phyloP scores from a whole-genome alignment of 2,888 invertebrate species.

The Apeira syringaria region DNA sequence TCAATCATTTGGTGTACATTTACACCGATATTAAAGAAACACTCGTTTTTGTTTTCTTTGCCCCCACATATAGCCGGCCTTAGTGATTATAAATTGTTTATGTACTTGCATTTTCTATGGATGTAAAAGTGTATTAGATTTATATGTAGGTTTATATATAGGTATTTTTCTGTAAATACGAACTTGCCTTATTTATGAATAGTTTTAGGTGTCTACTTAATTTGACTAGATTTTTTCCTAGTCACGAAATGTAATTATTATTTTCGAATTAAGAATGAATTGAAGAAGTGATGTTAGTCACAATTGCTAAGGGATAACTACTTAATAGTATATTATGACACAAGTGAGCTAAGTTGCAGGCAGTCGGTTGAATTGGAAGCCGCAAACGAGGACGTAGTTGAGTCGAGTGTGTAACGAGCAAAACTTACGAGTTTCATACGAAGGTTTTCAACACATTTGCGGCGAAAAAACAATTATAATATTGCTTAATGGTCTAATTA shows the following conservation, averaged over 20 bases:
- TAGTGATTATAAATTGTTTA: slow-evolving; percentile 52
- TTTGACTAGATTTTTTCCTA: slow-evolving; percentile 77
- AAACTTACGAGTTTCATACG: too few relatives aligned
- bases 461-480: too few relatives aligned
- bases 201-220: slow-evolving; percentile 59
- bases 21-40: too few relatives aligned
- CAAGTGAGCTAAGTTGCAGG: too few relatives aligned
- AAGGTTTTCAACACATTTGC: too few relatives aligned
- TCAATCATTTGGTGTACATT: too few relatives aligned
- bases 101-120: slow-evolving; percentile 68
- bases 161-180: slow-evolving; percentile 69
- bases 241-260: slow-evolving; percentile 61
- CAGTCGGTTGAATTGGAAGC: too few relatives aligned
- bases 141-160: slow-evolving; percentile 63
- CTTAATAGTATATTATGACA: slow-evolving; percentile 7
- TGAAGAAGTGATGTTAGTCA: slow-evolving; percentile 9
- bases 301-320: slow-evolving; percentile 10
- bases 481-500: too few relatives aligned
- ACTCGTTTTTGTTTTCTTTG: too few relatives aligned
- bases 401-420: too few relatives aligned
- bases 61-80: neutral
- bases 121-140: slow-evolving; percentile 58
- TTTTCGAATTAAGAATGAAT: slow-evolving; percentile 33
- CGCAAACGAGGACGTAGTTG: too few relatives aligned
- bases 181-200: slow-evolving; percentile 72